Evolutionary conservation across 2,797 vertebrate genomes (phyloP), one percentile per base, ranked within the genome.

Genomic region (Dipus sagitta): DNA sequence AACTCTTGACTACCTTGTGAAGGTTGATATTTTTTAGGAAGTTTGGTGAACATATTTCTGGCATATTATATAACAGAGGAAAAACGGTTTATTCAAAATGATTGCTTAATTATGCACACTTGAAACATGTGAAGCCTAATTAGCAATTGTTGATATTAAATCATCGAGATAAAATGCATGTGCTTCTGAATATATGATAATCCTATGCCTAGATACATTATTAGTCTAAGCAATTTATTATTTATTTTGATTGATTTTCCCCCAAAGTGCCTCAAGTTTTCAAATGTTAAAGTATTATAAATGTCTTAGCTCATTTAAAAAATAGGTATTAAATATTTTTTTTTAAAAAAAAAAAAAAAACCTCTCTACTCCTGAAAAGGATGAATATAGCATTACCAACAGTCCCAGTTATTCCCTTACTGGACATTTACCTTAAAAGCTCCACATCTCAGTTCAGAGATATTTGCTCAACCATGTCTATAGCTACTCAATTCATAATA

Each of bases 61-160:
- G 15, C 32, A 93, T 79, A 82, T 65, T 71, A 82, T 88, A 76
- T 32, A 65, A n/a, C 42, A 79, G 76, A 85, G 77, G 72, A 92
- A 93, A 90, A 96, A 94, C 75, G 20, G 64, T 93, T 93, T 94
- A 76, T 88, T 87, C 28, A 82, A 93, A 94, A 92, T 88, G 68
- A 95, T 85, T 88, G 28, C 83, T 95, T 93, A 92, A 87, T 93
- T 93, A 94, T 89, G 79, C 64, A 93, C 15, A 86, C 81, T 92
- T 96, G 81, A 96, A 96, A 94, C 67, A 81, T n/a, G 68, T 28
- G 54, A 92, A 18, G 74, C 70, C 80, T 94, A 88, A 93, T 88
- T 95, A 95, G 91, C 65, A 93, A 92, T 89, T 38, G 71, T 77
- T 96, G 85, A 86, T 94, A 94, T 90, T 91, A 91, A 96, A 95